A percentile compares a stretch with the other conserved stretches of the same genome.
These are phyloP conservation scores for Empis stercorea DNA, from an alignment of 2,888 invertebrate genomes.

Conservation along the genomic window DNA sequence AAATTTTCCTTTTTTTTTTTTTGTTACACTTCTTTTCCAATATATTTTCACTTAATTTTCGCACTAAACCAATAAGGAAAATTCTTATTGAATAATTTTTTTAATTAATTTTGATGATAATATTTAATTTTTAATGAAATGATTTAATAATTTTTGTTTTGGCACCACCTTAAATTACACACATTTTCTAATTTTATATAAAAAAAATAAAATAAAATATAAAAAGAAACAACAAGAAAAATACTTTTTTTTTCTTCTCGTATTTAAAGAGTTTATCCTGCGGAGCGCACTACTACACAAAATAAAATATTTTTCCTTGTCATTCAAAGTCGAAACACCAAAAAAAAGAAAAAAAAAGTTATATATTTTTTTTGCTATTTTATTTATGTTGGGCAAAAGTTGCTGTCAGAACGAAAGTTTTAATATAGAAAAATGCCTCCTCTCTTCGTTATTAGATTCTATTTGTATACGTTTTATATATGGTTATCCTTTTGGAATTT, in stretches of 20 bases:
- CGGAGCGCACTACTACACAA: background rate
- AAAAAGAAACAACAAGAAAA: background rate
- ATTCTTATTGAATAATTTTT: constrained; percentile 8
- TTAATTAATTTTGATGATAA: background rate
- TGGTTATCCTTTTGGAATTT: background rate
- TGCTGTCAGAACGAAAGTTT: constrained; percentile 29
- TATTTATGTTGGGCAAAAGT: constrained; percentile 35
- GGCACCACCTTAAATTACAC: background rate
- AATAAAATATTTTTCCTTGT: background rate
- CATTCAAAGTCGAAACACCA: background rate
- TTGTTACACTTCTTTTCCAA: background rate
- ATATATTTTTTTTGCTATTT: constrained; percentile 19
- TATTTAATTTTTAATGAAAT: constrained; percentile 1
- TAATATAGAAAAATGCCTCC: constrained; percentile 17
- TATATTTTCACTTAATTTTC: background rate
- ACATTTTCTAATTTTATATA: background rate
- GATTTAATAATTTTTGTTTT: background rate
- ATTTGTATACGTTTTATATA: background rate
- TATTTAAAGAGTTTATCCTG: too few species aligned
- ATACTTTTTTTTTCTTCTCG: constrained; percentile 1
- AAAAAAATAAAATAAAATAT: too few species aligned
- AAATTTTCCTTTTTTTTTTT: background rate
- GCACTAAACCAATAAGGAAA: background rate
- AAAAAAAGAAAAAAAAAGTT: background rate
- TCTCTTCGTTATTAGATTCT: constrained; percentile 10